A percentile compares a stretch with the other conserved stretches of the same genome.
phyloP scores from a whole-genome alignment of 2,888 invertebrate genomes.

The Drosophila lacicola region DNA sequence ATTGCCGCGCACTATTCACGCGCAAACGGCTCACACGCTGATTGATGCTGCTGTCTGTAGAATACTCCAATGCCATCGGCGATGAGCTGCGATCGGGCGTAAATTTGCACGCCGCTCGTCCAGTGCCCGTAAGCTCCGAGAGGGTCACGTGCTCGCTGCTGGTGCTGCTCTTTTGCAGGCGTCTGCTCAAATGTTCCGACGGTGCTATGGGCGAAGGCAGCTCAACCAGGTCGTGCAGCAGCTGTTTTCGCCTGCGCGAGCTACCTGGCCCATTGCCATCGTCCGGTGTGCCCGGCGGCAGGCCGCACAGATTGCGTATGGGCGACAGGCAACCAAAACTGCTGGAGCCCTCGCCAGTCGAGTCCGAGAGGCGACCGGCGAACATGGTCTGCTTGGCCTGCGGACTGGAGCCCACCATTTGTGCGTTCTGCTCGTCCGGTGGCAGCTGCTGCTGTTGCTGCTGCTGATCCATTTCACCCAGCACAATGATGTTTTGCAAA shows the following conservation, averaged over 20 bases:
- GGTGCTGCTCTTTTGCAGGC: slow-evolving; percentile 18
- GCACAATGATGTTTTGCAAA: slow-evolving; percentile 72
- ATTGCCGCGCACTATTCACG: slow-evolving; percentile 65
- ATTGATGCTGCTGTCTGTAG: slow-evolving; percentile 79
- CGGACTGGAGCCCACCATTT: slow-evolving; percentile 71
- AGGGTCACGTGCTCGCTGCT: slow-evolving; percentile 50
- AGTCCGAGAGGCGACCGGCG: slow-evolving; percentile 78
- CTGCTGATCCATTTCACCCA: slow-evolving; percentile 51
- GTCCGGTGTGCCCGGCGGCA: slow-evolving; percentile 62
- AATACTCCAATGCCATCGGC: slow-evolving; percentile 67
- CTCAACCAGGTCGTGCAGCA: slow-evolving; percentile 65
- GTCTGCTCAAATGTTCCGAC: slow-evolving; percentile 64
- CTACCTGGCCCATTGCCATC: slow-evolving; percentile 51
- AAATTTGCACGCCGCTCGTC: slow-evolving; percentile 53
- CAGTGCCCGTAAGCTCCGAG: slow-evolving; percentile 52
- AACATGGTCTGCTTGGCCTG: slow-evolving; percentile 70
- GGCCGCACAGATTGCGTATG: slow-evolving; percentile 76
- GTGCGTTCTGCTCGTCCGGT: slow-evolving; percentile 7
- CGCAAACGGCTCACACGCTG: slow-evolving; percentile 73
- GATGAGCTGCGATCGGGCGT: slow-evolving; percentile 81
- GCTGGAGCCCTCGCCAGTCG: slow-evolving; percentile 76
- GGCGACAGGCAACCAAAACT: slow-evolving; percentile 84
- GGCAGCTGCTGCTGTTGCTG: slow-evolving; percentile 21
- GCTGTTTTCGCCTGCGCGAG: slow-evolving; percentile 61
- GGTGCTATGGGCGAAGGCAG: slow-evolving; percentile 76